These are phyloP conservation scores for Alosa alosa DNA, from an alignment of 2,113 vertebrate genomes.

Conservation along the genomic window DNA sequence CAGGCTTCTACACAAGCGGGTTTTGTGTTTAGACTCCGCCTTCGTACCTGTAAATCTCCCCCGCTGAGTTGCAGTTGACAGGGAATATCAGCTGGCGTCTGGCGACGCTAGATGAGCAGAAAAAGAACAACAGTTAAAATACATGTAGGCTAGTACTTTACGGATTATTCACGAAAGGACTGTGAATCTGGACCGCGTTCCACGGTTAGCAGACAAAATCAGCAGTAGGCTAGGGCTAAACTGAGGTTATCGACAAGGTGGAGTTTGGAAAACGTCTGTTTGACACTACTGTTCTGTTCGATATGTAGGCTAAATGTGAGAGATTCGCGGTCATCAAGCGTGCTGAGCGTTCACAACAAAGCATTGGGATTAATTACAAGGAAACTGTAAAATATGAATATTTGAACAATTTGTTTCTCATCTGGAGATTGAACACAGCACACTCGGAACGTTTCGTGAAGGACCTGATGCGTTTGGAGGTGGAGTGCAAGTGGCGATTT, in stretches of 20 bases:
- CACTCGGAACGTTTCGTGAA: constrained; percentile 13
- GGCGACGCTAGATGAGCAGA: constrained; percentile 12
- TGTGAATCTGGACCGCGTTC: background rate
- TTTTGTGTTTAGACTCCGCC: constrained; percentile 60
- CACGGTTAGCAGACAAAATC: background rate
- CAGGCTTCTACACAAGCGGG: constrained; percentile 53
- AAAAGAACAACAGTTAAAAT: constrained; percentile 15
- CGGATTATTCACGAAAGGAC: background rate
- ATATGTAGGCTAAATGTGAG: background rate
- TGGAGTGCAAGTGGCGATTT: constrained; percentile 11
- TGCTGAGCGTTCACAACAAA: background rate
- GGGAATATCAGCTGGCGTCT: constrained; percentile 43
- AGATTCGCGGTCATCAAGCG: background rate
- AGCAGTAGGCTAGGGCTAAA: background rate
- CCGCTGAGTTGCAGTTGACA: constrained; percentile 62
- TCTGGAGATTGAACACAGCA: constrained; percentile 16
- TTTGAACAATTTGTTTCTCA: constrained; percentile 25
- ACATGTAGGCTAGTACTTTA: background rate
- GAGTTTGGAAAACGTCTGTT: constrained; percentile 24
- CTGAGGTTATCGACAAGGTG: constrained; percentile 21
- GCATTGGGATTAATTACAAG: background rate
- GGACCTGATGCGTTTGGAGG: constrained; percentile 32
- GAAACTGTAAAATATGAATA: background rate
- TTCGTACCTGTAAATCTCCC: constrained; percentile 70
- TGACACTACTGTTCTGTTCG: background rate